phyloP scores from a whole-genome alignment of 2,888 invertebrate species.

The Leucoptera coffeella region DNA sequence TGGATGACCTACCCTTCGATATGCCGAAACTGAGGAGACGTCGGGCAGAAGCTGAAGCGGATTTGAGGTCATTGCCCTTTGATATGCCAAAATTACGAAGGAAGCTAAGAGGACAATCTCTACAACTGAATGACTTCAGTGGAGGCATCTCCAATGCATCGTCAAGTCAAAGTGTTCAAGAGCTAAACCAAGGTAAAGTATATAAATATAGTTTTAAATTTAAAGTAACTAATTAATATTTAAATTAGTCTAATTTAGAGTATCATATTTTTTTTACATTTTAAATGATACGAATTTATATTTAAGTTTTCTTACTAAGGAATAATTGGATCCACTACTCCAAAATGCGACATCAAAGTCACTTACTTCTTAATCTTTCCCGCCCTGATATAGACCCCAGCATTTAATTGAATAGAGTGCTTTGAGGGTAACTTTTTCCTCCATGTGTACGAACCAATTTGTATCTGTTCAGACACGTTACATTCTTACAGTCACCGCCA shows the following conservation, averaged over 20 bases:
- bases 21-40: conserved; percentile 81
- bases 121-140: conserved; percentile 58
- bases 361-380: no score
- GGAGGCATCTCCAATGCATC: conserved; percentile 73
- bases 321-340: neutral
- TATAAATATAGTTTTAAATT: conserved; percentile 6
- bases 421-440: conserved; percentile 36
- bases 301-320: neutral
- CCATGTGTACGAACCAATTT: conserved; percentile 37
- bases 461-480: conserved; percentile 42
- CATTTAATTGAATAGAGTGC: conserved; percentile 52
- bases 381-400: no score
- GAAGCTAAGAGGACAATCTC: conserved; percentile 59
- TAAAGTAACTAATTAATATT: no score
- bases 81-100: conserved; percentile 86
- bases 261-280: no score
- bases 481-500: no score
- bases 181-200: conserved; percentile 62
- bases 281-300: no score
- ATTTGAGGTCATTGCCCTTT: conserved; percentile 77
- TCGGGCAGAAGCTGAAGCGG: conserved; percentile 69
- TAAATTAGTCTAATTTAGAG: conserved; percentile 3
- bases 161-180: conserved; percentile 74
- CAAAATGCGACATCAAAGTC: no score
- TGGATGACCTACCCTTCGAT: conserved; percentile 79